Evolutionary conservation across 2,888 invertebrate genomes (phyloP), one percentile per base, ranked within the genome.

Genomic region (Cheilosia soror): DNA sequence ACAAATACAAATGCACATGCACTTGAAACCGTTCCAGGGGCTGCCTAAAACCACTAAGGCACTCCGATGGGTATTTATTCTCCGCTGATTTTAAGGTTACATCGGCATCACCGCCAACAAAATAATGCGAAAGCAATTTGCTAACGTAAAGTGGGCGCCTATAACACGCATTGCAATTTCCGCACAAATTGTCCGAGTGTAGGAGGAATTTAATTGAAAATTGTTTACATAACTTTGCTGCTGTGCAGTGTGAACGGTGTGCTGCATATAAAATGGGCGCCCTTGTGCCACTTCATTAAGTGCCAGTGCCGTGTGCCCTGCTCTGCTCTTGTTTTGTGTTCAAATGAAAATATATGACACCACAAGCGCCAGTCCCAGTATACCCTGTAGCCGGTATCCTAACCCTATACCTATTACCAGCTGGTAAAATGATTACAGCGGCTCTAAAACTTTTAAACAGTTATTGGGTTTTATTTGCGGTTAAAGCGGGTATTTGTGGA

Each of bases 381-480:
- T 40, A 11, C 9, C 40, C 40, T 0, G 40, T 40, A 11, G 11
- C 40, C 0, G 20, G 20, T 20, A 20, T 2, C 20, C 20, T 20
- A 20, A 20, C 20, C 20, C 20, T 20, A 20, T 20, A 20, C 0
- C 7, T 47, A 3, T 15, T 29, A 42, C 25, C 25, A 25, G 55
- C 44, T 71, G 20, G 29, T 37, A 63, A 71, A 78, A 63, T 58
- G 51, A 77, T 77, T 62, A 77, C 42, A 65, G 79, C 25, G 42
- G 44, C 60, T 60, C 62, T 33, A 37, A 77, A 53, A 60, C 62
- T 49, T 58, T 57, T 51, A 4, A 69, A 76, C 68, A 53, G 68
- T 77, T 73, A 60, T 80, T 73, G 37, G 79, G 60, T 60, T 66
- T 73, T 73, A 80, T 80, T 66, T 80, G 79, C 66, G 79, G 79